phyloP scores from a whole-genome alignment of 2,113 vertebrate species.

The Gymnarchus niloticus region DNA sequence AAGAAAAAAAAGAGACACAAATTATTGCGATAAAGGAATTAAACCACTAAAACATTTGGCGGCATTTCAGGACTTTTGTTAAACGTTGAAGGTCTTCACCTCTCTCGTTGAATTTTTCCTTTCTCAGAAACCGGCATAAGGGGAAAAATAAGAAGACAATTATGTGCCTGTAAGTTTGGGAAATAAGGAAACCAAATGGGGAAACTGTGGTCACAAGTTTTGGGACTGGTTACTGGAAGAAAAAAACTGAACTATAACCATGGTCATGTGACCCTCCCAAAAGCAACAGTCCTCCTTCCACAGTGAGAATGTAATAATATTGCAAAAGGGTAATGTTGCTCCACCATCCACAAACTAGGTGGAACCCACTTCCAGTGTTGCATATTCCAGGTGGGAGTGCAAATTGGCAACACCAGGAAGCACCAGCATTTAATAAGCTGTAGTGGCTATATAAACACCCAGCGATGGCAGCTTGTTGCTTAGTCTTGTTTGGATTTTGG shows the following conservation, averaged over 20 bases:
- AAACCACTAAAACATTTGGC: not conserved
- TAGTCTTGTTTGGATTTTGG: not conserved
- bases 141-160: too few relatives aligned
- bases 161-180: too few relatives aligned
- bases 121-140: too few relatives aligned
- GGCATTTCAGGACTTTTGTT: not conserved
- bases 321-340: not conserved
- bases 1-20: not conserved
- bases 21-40: not conserved
- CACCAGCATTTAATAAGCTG: not conserved
- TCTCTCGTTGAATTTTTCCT: not conserved
- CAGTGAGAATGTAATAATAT: constrained; percentile 6
- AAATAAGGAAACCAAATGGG: not conserved
- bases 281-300: not conserved
- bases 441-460: not conserved
- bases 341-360: not conserved
- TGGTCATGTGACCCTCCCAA: not conserved
- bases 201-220: not conserved
- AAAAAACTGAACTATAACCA: not conserved
- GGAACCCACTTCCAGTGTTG: not conserved
- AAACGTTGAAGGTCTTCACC: not conserved
- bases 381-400: not conserved
- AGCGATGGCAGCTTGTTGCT: not conserved
- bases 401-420: constrained; percentile 12
- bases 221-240: not conserved